Evolutionary conservation across 2,113 vertebrate species (phyloP).

Genomic region (Melierax canorus): DNA sequence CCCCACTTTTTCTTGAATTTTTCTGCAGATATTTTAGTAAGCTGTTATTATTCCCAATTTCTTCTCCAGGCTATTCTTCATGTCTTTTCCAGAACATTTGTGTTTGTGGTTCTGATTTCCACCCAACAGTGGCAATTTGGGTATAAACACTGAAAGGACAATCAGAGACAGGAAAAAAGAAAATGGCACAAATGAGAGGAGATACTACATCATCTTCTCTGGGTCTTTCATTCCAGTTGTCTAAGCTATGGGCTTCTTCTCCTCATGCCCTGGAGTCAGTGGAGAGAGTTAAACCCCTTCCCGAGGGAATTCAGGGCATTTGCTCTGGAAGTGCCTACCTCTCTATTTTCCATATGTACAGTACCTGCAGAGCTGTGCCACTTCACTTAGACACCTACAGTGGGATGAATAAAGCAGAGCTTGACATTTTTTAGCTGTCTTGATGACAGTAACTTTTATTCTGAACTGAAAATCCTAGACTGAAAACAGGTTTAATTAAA

Average conservation of each 20-base stretch:
- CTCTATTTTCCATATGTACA: background rate
- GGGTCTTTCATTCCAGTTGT: background rate
- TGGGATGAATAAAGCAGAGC: background rate
- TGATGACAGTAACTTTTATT: constrained; percentile 32
- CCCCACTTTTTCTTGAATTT: background rate
- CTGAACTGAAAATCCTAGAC: background rate
- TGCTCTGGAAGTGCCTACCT: background rate
- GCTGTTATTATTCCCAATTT: background rate
- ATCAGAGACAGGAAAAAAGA: background rate
- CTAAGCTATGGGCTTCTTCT: background rate
- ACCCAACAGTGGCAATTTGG: background rate
- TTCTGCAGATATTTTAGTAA: background rate
- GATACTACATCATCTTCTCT: background rate
- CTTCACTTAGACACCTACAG: background rate
- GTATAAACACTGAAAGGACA: background rate
- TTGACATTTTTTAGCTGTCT: constrained; percentile 19
- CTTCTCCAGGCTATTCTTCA: background rate
- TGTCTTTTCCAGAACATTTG: background rate
- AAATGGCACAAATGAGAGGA: background rate
- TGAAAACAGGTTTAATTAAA: constrained; percentile 66
- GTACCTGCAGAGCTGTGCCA: background rate
- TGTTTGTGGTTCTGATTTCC: background rate
- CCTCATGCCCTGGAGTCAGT: background rate
- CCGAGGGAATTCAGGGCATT: background rate
- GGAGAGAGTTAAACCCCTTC: background rate